Conservation (phyloP, 2,888 invertebrate species). For the Acleris sparsana region DNA sequence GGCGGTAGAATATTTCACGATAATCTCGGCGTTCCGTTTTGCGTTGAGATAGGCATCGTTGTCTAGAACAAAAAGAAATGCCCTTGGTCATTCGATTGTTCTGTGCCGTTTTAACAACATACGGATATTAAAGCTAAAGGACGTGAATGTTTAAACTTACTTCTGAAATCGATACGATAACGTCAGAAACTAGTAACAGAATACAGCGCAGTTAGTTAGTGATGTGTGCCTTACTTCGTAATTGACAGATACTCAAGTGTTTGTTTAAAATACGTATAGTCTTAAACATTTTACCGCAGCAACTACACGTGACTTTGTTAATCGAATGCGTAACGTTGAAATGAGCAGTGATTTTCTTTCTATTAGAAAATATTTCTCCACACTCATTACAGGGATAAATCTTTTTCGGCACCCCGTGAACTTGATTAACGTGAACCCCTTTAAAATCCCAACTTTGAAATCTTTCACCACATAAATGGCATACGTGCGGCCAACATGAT, state of each 20-base stretch:
- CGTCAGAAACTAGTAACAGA: not conserved
- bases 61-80: conserved; percentile 81
- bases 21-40: conserved; percentile 74
- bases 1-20: conserved; percentile 73
- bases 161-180: not conserved
- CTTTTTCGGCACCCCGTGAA: not conserved
- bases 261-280: no score
- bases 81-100: conserved; percentile 64
- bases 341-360: not conserved
- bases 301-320: not conserved
- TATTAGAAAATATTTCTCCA: not conserved
- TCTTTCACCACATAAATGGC: not conserved
- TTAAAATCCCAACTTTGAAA: not conserved
- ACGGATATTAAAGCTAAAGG: not conserved
- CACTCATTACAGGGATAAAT: not conserved
- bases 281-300: no score
- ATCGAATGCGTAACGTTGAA: not conserved
- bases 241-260: no score
- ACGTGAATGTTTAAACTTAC: not conserved
- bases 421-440: not conserved
- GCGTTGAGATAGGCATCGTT: conserved; percentile 68
- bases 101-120: conserved; percentile 33
- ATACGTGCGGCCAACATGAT: not conserved
- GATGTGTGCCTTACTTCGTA: no score
- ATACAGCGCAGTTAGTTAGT: no score